A percentile compares a stretch with the other conserved stretches of the same genome.
phyloP scores from a whole-genome alignment of 2,888 invertebrate species.

The Hedya salicella region DNA sequence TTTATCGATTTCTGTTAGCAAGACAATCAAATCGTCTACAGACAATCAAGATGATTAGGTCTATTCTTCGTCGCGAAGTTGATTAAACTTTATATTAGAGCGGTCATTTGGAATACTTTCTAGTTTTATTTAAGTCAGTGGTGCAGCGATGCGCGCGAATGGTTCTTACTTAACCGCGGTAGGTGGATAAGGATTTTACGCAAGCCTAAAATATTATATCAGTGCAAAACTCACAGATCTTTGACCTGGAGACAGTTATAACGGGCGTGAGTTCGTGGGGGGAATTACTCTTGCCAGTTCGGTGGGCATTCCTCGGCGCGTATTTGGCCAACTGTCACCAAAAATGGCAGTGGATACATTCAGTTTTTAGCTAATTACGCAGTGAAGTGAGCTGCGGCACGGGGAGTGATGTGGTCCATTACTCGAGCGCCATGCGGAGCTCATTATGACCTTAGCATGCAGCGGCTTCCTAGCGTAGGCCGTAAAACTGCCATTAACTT shows the following conservation, averaged over 20 bases:
- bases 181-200: slow-evolving; percentile 19
- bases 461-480: slow-evolving; percentile 49
- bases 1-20: slow-evolving; percentile 7
- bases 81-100: slow-evolving; percentile 4
- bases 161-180: slow-evolving; percentile 50
- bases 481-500: slow-evolving; percentile 58
- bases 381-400: slow-evolving; percentile 63
- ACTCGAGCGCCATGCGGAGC: slow-evolving; percentile 49
- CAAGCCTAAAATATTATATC: slow-evolving; percentile 7
- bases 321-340: slow-evolving; percentile 45
- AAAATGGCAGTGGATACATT: slow-evolving; percentile 52
- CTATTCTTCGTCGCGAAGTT: slow-evolving; percentile 16
- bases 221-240: slow-evolving; percentile 18
- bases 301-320: slow-evolving; percentile 27
- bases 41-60: slow-evolving; percentile 21
- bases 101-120: slow-evolving; percentile 31
- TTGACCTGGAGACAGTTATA: slow-evolving; percentile 39
- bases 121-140: slow-evolving; percentile 37
- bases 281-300: slow-evolving; percentile 20
- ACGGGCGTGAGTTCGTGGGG: slow-evolving; percentile 17
- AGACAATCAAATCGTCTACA: slow-evolving; percentile 1
- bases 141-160: slow-evolving; percentile 51
- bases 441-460: slow-evolving; percentile 44
- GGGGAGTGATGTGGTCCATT: slow-evolving; percentile 59
- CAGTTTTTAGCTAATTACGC: slow-evolving; percentile 65